A percentile compares a stretch with the other conserved stretches of the same genome.
These are phyloP conservation scores for Rhysida immarginata DNA, from an alignment of 1,140 invertebrate species.

Conservation along the genomic window DNA sequence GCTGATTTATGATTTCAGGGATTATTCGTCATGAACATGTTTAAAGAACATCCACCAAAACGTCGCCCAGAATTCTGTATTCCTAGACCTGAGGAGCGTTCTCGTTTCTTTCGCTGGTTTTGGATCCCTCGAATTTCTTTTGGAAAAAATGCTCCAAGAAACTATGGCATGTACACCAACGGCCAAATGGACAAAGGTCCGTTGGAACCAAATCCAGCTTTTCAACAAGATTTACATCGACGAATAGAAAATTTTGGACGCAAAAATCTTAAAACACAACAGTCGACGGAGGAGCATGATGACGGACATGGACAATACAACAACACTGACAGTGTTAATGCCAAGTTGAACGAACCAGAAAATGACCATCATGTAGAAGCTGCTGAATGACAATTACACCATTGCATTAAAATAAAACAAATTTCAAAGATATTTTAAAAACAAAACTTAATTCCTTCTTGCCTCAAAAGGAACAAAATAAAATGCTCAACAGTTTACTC, in stretches of 20 bases:
- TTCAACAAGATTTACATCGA: slow-evolving; percentile 9
- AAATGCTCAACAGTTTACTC: no score
- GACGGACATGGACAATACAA: no score
- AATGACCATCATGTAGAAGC: no score
- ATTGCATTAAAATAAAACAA: no score
- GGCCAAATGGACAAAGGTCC: neutral
- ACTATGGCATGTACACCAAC: slow-evolving; percentile 1
- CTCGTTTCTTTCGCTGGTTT: slow-evolving; percentile 2
- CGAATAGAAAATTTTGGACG: slow-evolving; percentile 3
- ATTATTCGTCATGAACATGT: slow-evolving; percentile 1
- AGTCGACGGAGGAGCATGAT: no score
- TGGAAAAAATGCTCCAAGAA: neutral
- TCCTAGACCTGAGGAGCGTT: neutral
- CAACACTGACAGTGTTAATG: no score
- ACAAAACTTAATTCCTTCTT: no score
- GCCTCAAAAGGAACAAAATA: no score
- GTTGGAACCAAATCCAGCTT: slow-evolving; percentile 3
- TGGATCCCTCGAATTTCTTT: slow-evolving; percentile 3
- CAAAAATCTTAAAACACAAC: neutral
- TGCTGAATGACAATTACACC: no score
- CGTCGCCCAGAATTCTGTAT: neutral
- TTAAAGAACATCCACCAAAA: slow-evolving; percentile 4
- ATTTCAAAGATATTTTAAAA: no score
- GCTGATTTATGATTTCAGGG: slow-evolving; percentile 1
- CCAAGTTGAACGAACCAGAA: no score